phyloP scores from a whole-genome alignment of 2,797 vertebrate genomes.

The Cryptoprocta ferox region DNA sequence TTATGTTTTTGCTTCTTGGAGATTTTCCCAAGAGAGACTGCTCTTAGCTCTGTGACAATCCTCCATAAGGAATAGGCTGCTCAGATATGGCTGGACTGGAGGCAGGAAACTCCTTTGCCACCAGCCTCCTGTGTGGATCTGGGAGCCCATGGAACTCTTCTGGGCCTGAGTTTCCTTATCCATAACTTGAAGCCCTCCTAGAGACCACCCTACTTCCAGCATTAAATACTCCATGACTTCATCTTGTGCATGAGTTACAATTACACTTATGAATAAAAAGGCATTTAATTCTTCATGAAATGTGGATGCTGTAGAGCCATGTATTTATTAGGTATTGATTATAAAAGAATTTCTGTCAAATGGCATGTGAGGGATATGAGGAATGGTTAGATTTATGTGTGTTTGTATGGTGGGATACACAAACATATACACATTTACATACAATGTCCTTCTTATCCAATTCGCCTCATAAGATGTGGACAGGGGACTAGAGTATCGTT shows the following conservation, averaged over 20 bases:
- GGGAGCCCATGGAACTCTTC: background rate
- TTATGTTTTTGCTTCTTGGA: background rate
- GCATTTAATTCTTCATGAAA: background rate
- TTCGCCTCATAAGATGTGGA: background rate
- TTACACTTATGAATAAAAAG: background rate
- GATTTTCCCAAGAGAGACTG: background rate
- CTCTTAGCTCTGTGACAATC: background rate
- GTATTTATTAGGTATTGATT: background rate
- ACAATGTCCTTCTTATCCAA: background rate
- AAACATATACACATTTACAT: background rate
- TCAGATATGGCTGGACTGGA: background rate
- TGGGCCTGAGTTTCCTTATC: background rate
- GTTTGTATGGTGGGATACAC: background rate
- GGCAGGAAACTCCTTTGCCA: background rate
- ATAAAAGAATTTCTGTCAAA: slow-evolving; percentile 22
- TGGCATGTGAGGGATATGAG: background rate
- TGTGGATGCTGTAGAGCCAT: background rate
- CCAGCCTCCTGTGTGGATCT: background rate
- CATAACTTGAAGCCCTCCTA: background rate
- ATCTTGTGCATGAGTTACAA: background rate
- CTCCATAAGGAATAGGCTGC: background rate
- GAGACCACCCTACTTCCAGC: background rate
- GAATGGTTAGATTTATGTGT: background rate
- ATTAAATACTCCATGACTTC: background rate
- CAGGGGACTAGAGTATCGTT: background rate